Percentiles rank a stretch among this genome's conserved stretches.
Conservation (phyloP, 1,140 invertebrate genomes). For the Steinernema feltiae region DNA sequence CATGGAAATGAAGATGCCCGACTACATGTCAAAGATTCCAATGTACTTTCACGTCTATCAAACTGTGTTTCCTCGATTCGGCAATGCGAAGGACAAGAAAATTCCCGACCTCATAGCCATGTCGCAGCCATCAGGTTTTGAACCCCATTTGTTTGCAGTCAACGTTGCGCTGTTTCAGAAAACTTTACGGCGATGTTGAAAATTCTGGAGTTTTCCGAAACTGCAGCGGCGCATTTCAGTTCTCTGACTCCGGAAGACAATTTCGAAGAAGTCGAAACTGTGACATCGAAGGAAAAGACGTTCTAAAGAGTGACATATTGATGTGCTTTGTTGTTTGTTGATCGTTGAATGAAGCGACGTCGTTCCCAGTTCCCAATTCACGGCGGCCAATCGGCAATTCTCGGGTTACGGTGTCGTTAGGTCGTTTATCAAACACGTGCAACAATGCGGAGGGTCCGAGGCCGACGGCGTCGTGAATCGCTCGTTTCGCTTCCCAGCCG, state of each 20-base stretch:
- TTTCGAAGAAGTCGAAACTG: neutral
- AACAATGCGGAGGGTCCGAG: constrained; percentile 5
- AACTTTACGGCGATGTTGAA: neutral
- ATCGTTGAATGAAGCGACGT: neutral
- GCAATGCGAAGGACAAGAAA: constrained; percentile 2
- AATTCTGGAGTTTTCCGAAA: neutral
- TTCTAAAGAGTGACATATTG: neutral
- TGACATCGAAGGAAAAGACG: neutral
- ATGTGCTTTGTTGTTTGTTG: constrained; percentile 4
- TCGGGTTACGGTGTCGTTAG: neutral
- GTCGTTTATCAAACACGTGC: constrained; percentile 3
- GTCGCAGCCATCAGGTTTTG: neutral
- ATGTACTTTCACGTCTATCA: constrained; percentile 2
- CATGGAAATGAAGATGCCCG: neutral
- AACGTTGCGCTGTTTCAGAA: neutral
- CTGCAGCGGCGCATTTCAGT: neutral
- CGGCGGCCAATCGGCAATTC: neutral
- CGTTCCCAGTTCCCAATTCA: neutral
- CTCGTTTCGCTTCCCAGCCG: neutral
- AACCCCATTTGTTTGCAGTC: neutral
- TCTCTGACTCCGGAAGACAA: neutral
- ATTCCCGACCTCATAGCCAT: neutral
- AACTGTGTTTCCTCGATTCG: neutral
- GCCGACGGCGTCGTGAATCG: neutral
- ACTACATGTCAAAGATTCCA: constrained; percentile 5